Conservation (phyloP, 2,113 vertebrate genomes). For the Rhabdomys dilectus region DNA sequence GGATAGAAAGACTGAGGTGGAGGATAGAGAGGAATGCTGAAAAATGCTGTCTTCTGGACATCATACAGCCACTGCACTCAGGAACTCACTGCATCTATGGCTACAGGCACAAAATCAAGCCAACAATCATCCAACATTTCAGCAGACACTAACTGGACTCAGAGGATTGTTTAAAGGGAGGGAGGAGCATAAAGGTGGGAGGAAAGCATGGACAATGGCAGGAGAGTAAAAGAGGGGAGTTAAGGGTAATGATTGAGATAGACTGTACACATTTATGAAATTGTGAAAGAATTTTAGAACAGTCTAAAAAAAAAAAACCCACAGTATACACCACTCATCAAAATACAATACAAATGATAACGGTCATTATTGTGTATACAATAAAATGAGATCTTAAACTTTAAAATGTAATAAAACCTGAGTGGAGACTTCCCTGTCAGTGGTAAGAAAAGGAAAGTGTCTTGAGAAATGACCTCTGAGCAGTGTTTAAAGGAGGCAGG, state of each 20-base stretch:
- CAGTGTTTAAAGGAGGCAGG: neutral
- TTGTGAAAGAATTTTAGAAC: neutral
- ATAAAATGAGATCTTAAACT: neutral
- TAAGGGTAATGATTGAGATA: neutral
- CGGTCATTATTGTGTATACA: neutral
- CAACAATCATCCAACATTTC: neutral
- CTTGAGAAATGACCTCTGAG: neutral
- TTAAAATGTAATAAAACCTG: neutral
- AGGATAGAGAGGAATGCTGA: neutral
- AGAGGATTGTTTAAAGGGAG: neutral
- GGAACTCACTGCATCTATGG: neutral
- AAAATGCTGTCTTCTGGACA: neutral
- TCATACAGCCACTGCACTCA: neutral
- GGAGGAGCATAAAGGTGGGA: neutral
- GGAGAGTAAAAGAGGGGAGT: neutral
- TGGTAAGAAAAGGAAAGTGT: neutral
- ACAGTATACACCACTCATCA: conserved; percentile 45
- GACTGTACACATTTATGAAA: neutral
- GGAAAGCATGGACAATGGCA: too few species aligned
- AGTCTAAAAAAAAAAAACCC: neutral
- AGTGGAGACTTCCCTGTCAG: neutral
- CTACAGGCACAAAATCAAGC: neutral
- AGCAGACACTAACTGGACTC: neutral
- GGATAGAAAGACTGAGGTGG: neutral
- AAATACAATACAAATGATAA: conserved; percentile 34